Conservation (phyloP, 2,888 invertebrate species). For the Diaphora mendica region DNA sequence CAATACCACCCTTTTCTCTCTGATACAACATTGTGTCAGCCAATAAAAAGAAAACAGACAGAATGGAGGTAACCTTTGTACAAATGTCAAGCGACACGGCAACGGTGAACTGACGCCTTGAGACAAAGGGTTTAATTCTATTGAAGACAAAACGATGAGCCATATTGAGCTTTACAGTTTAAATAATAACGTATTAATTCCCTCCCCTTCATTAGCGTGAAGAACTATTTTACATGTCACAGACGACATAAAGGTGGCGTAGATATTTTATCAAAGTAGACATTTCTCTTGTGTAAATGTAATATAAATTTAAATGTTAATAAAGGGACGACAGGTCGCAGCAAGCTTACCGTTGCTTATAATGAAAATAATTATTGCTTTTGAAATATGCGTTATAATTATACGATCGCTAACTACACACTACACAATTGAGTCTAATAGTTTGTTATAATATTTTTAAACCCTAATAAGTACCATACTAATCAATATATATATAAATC, state of each 20-base stretch:
- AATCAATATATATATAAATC: too few relatives aligned
- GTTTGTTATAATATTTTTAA: slow-evolving; percentile 39
- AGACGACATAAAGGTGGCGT: slow-evolving; percentile 68
- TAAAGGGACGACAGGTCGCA: slow-evolving; percentile 74
- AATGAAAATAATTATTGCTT: slow-evolving; percentile 72
- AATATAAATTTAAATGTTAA: slow-evolving; percentile 79
- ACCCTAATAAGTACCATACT: slow-evolving; percentile 22
- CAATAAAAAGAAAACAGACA: slow-evolving; percentile 79
- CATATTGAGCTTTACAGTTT: slow-evolving; percentile 66
- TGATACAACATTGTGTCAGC: slow-evolving; percentile 76
- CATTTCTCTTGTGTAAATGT: slow-evolving; percentile 72
- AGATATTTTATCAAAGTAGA: slow-evolving; percentile 69
- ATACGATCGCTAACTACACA: slow-evolving; percentile 57
- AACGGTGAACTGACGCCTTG: slow-evolving; percentile 77
- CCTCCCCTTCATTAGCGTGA: slow-evolving; percentile 40
- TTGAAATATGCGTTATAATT: slow-evolving; percentile 70
- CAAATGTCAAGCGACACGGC: slow-evolving; percentile 82
- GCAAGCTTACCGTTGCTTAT: slow-evolving; percentile 63
- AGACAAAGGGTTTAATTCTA: slow-evolving; percentile 84
- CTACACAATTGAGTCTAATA: slow-evolving; percentile 54
- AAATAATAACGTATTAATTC: slow-evolving; percentile 61
- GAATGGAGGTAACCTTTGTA: slow-evolving; percentile 81
- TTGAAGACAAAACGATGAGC: slow-evolving; percentile 59
- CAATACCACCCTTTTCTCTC: slow-evolving; percentile 79
- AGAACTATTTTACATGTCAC: slow-evolving; percentile 65